These are phyloP conservation scores for Gavia stellata DNA, from an alignment of 2,113 vertebrate genomes.

Conservation along the genomic window DNA sequence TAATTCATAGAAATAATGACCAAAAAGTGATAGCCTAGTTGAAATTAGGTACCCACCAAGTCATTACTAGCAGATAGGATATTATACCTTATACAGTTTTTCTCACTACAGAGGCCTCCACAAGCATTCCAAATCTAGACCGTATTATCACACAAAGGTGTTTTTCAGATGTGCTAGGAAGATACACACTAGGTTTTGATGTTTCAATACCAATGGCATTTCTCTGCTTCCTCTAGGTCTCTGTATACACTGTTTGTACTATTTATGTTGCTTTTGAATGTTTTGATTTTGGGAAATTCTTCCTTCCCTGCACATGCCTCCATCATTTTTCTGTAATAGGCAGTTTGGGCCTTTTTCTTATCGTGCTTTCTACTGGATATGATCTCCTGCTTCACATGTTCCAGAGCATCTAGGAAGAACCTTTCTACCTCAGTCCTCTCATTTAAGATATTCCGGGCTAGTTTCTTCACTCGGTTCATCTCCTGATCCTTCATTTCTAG, in stretches of 20 bases:
- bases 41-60: not conserved
- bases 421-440: conserved; percentile 80
- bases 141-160: not conserved
- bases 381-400: conserved; percentile 81
- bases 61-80: not conserved
- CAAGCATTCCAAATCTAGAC: not conserved
- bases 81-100: not conserved
- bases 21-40: not conserved
- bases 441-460: conserved; percentile 74
- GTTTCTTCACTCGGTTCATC: conserved; percentile 75
- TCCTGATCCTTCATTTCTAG: conserved; percentile 79
- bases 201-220: conserved; percentile 68
- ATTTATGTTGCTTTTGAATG: conserved; percentile 75
- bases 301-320: conserved; percentile 72
- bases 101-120: not conserved
- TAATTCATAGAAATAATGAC: not conserved
- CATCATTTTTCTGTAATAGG: conserved; percentile 74
- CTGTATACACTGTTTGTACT: conserved; percentile 83
- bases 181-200: not conserved
- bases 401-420: conserved; percentile 82
- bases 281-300: conserved; percentile 80
- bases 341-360: conserved; percentile 75
- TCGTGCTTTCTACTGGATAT: conserved; percentile 68
- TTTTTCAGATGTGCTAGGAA: not conserved
- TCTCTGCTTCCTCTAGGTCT: conserved; percentile 76